Evolutionary conservation across 2,797 vertebrate species (phyloP).

Genomic region (Anolis apletophallus): DNA sequence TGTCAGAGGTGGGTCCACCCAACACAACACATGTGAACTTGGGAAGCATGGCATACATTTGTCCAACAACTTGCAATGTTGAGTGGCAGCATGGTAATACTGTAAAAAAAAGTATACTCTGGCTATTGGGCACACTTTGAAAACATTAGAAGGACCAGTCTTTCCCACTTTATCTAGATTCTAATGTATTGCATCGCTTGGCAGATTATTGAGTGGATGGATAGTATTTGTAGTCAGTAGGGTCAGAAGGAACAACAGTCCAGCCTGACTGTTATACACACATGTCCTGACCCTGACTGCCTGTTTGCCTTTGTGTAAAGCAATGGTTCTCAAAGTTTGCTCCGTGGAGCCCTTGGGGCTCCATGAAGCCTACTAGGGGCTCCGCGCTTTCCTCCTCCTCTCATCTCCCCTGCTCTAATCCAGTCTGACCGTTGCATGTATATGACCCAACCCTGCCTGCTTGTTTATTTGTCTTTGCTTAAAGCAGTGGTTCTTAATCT

Average conservation of each 20-base stretch:
- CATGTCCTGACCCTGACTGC: too few species aligned
- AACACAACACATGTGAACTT: neutral
- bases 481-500: too few species aligned
- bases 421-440: too few species aligned
- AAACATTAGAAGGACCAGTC: neutral
- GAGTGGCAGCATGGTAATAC: neutral
- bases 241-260: neutral
- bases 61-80: neutral
- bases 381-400: too few species aligned
- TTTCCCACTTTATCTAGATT: neutral
- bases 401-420: too few species aligned
- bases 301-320: too few species aligned
- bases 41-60: neutral
- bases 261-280: neutral
- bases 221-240: neutral
- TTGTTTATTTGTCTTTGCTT: too few species aligned
- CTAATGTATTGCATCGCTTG: neutral
- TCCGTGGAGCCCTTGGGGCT: too few species aligned
- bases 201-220: neutral
- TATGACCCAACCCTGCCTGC: too few species aligned
- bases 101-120: neutral
- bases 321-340: too few species aligned
- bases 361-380: too few species aligned
- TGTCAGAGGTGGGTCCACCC: neutral
- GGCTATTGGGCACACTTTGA: neutral